Evolutionary conservation across 1,140 invertebrate genomes (phyloP).

Genomic region (Cheumatopsyche charites): DNA sequence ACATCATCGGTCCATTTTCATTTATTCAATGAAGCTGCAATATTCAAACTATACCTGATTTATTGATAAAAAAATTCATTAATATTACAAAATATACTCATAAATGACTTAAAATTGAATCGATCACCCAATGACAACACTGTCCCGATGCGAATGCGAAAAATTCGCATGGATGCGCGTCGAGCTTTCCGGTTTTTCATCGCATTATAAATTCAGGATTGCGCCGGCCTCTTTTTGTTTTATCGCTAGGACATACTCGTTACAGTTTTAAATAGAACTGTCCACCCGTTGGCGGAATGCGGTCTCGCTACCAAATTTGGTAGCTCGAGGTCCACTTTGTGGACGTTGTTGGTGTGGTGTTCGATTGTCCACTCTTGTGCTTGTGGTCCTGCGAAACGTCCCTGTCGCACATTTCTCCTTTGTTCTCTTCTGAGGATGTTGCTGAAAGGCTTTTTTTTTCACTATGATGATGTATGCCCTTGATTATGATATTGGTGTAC

Average conservation of each 20-base stretch:
- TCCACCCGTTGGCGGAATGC: constrained; percentile 37
- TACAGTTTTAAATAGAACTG: constrained; percentile 48
- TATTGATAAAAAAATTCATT: too few relatives aligned
- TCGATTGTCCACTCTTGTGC: too few relatives aligned
- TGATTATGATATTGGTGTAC: too few relatives aligned
- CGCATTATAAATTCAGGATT: constrained; percentile 41
- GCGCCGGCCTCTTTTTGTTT: constrained; percentile 36
- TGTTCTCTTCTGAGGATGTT: constrained; percentile 23
- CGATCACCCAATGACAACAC: too few relatives aligned
- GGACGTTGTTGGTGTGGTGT: too few relatives aligned
- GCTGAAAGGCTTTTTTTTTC: neutral
- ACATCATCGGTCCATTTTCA: too few relatives aligned
- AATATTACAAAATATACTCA: too few relatives aligned
- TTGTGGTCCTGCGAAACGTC: constrained; percentile 26
- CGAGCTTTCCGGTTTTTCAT: constrained; percentile 28
- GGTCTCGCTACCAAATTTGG: constrained; percentile 45
- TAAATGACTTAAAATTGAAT: too few relatives aligned
- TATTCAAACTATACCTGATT: too few relatives aligned
- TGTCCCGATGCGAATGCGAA: neutral
- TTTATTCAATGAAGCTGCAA: too few relatives aligned
- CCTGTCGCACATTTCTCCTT: constrained; percentile 38
- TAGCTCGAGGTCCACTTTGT: constrained; percentile 13
- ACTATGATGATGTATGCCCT: neutral
- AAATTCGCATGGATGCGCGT: neutral
- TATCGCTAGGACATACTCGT: constrained; percentile 44